Evolutionary conservation across 2,888 invertebrate species (phyloP), one percentile per base, ranked within the genome.

Genomic region (Petrolisthes cinctipes): DNA sequence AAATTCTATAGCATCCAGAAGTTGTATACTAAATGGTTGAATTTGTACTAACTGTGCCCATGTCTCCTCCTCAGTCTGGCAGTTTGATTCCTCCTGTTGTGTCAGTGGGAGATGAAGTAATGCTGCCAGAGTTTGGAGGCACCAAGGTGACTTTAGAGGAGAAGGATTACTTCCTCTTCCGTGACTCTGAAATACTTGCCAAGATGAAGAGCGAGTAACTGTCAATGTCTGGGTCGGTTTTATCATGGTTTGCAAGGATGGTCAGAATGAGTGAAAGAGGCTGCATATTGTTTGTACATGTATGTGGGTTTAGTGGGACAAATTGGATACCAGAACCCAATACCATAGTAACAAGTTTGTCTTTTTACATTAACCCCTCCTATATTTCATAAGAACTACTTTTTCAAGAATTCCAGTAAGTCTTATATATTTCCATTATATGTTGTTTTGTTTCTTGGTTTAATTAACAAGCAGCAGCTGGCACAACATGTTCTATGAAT

Each of bases 111-210:
- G 99, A 99, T 93, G 95, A 95, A 92, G 99, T 99, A 11, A 94
- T 99, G 86, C 94, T 99, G 83, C 99, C 99, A 0, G 99, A 99
- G 94, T 99, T 97, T 93, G 99, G 99, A 90, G 99, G 99, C 91
- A 99, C 98, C 91, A 99, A 99, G 94, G 96, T 99, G 80, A 95
- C 96, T 91, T 93, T 99, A 86, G 95, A 95, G 89, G 97, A 96
- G 89, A 96, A 97, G 92, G 99, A 99, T 93, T 97, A 96, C 92
- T 97, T 97, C 92, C 94, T 99, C 91, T 99, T 97, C 95, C 95
- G 97, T 93, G 99, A 99, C 94, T 94, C 96, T 85, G 99, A 99
- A 93, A 98, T 99, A 92, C 94, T 99, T 92, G 99, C 98, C 88
- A 99, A 98, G 94, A 94, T 97, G 73, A 87, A 87, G 79, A 57